Conservation (phyloP, 1,140 invertebrate genomes). For the Liolophura sinensis region DNA sequence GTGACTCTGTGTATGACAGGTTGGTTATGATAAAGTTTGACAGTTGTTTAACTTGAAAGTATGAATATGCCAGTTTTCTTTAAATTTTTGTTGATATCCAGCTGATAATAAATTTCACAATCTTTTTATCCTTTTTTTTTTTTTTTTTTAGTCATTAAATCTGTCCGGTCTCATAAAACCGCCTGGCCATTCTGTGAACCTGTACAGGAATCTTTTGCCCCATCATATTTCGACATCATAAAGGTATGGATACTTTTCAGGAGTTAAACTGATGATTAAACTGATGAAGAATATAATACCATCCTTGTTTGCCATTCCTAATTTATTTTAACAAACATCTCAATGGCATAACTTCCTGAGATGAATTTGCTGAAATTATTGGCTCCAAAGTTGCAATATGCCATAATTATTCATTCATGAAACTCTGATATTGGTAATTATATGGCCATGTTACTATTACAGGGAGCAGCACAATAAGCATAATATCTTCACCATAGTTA, state of each 20-base stretch:
- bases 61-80: no score
- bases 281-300: background rate
- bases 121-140: conserved; percentile 6
- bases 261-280: conserved; percentile 28
- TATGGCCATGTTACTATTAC: no score
- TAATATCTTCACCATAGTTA: no score
- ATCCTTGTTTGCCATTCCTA: background rate
- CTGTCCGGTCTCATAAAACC: conserved; percentile 81
- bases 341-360: background rate
- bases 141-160: conserved; percentile 59
- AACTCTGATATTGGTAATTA: no score
- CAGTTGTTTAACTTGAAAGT: no score
- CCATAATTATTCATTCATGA: background rate
- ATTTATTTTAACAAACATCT: background rate
- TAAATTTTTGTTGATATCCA: no score
- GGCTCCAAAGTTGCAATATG: background rate
- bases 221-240: conserved; percentile 74
- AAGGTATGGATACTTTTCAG: conserved; percentile 32
- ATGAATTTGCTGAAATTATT: background rate
- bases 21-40: no score
- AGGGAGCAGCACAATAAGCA: no score
- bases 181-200: conserved; percentile 91
- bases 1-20: no score
- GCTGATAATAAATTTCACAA: background rate
- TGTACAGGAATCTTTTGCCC: conserved; percentile 88